Base-by-base conservation (phyloP, 2,797 vertebrate genomes). In the Gallinago stenura region DNA sequence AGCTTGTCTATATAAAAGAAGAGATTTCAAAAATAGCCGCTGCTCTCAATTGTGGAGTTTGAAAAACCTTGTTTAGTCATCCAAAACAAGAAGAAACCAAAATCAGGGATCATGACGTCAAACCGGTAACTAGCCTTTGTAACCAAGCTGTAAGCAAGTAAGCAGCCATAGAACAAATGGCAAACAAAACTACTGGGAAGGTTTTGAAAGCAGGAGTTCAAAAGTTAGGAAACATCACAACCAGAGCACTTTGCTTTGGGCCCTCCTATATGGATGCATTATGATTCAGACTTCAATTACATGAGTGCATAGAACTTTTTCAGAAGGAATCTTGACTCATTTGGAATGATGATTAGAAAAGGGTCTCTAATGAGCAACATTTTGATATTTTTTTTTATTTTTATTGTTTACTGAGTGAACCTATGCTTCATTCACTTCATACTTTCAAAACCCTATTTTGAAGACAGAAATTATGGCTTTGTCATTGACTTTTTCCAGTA, bases 21-120 rank as follows among this genome's bases (percentile, higher is more conserved):
- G 87, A 85, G 45, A 19, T 92, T 90, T 92, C 91, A 70, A 89
- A 96, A 96, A 95, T 89, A 97, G 31, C 77, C 88, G 60, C 48
- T 57, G 45, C 72, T 87, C 93, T 90, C 33, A 41, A 25, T 90
- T 75, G 37, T 22, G 31, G 30, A 46, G 56, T 89, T 87, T 70
- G 33, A 80, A 33, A 80, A 89, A 90, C 25, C 24, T 82, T 73
- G 50, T 87, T 90, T 86, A 90, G 70, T 87, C 57, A 75, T 82
- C 28, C 33, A 83, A 87, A 89, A 31, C 8, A 12, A 90, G 54
- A 81, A 68, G 69, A 89, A 84, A 60, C 37, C 16, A 57, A 70
- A 90, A 80, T 77, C 4, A 28, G 31, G 22, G 31, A 31, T 60
- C 41, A 10, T 37, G 10, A 31, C 7, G 2, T 83, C 60, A 89